Conservation (phyloP, 2,888 invertebrate species). For the Hirtodrosophila confusa region DNA sequence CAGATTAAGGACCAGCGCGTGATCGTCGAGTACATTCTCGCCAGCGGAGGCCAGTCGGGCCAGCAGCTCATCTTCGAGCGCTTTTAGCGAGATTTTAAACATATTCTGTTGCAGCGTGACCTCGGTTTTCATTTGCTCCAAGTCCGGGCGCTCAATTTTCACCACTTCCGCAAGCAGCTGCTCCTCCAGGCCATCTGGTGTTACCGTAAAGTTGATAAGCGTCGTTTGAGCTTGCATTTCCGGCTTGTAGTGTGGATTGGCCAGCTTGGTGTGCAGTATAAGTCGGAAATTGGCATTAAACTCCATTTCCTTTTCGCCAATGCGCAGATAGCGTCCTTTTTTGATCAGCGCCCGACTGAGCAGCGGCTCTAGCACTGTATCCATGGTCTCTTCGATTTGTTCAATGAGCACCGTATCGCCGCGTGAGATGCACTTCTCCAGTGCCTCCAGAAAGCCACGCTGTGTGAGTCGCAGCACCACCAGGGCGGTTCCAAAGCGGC, state of each 20-base stretch:
- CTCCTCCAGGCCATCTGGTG: conserved; percentile 97
- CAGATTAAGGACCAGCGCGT: conserved; percentile 94
- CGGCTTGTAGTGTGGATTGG: conserved; percentile 98
- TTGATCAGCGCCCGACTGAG: conserved; percentile 95
- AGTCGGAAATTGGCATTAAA: conserved; percentile 92
- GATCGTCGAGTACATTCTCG: conserved; percentile 95
- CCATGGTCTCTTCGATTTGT: conserved; percentile 95
- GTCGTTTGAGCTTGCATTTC: conserved; percentile 99
- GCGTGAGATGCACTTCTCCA: conserved; percentile 90
- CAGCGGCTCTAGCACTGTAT: conserved; percentile 95
- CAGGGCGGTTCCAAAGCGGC: conserved; percentile 89
- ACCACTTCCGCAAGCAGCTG: conserved; percentile 97
- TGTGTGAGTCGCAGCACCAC: conserved; percentile 91
- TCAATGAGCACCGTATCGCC: conserved; percentile 93
- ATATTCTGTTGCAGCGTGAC: conserved; percentile 97
- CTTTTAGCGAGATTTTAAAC: conserved; percentile 96
- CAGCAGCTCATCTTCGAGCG: conserved; percentile 94
- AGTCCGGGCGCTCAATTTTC: conserved; percentile 95
- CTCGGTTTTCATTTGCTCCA: conserved; percentile 92
- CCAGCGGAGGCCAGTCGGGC: conserved; percentile 95
- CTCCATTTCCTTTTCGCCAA: conserved; percentile 97
- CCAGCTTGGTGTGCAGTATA: conserved; percentile 96
- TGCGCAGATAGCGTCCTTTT: conserved; percentile 91
- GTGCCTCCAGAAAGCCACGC: conserved; percentile 92
- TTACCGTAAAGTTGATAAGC: conserved; percentile 97